These are phyloP conservation scores for Tipula lateralis DNA, from an alignment of 2,888 invertebrate genomes.

Conservation along the genomic window DNA sequence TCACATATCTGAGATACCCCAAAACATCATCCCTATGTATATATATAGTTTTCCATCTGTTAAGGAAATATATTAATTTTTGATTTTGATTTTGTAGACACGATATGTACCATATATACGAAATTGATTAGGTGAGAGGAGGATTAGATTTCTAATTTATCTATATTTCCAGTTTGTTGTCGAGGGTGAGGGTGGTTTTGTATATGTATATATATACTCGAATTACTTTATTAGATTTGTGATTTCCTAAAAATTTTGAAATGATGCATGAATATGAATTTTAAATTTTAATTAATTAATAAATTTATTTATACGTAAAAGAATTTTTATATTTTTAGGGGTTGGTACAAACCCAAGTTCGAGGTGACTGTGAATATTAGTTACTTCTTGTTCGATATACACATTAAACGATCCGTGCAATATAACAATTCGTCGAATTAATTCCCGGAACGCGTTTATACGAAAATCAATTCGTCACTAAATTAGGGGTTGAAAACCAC, in stretches of 20 bases:
- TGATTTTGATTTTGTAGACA: background rate
- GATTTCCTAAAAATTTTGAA: background rate
- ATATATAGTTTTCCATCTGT: background rate
- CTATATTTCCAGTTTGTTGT: background rate
- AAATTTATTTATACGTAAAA: background rate
- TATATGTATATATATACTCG: background rate
- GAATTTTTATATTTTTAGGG: background rate
- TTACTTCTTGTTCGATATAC: background rate
- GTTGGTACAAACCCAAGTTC: background rate
- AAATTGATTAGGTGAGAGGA: conserved; percentile 11
- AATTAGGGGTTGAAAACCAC: background rate
- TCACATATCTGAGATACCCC: background rate
- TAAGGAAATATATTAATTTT: background rate
- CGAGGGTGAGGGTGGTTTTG: background rate
- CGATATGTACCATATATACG: background rate
- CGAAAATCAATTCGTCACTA: background rate
- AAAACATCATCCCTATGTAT: background rate
- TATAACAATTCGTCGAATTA: background rate
- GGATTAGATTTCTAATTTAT: background rate
- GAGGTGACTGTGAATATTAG: background rate
- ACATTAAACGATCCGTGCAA: background rate
- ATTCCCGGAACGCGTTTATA: background rate
- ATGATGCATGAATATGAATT: background rate
- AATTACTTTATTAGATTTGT: background rate
- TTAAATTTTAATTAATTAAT: background rate